phyloP scores from a whole-genome alignment of 2,113 vertebrate genomes.

The Sander vitreus region DNA sequence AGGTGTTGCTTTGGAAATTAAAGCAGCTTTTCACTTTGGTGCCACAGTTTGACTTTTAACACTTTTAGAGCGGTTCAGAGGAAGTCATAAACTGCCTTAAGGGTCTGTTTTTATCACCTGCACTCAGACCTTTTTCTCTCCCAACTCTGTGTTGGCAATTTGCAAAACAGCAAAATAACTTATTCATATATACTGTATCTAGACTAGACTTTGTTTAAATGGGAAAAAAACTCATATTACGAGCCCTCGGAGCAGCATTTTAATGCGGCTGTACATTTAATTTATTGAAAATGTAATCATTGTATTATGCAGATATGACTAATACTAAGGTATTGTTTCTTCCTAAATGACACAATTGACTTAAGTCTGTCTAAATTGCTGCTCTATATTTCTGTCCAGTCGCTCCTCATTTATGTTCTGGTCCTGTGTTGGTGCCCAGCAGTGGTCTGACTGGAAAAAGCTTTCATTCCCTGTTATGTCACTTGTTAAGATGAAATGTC shows the following conservation, averaged over 20 bases:
- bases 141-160: background rate
- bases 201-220: background rate
- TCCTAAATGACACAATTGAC: background rate
- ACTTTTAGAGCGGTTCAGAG: background rate
- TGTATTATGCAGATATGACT: background rate
- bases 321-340: background rate
- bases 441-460: background rate
- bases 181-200: background rate
- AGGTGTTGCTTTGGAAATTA: background rate
- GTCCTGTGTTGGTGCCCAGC: background rate
- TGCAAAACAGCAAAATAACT: background rate
- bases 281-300: background rate
- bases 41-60: background rate
- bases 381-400: background rate
- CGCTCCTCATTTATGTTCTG: conserved; percentile 12
- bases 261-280: background rate
- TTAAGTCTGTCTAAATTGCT: background rate
- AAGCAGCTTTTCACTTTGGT: conserved; percentile 20
- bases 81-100: background rate
- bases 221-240: background rate
- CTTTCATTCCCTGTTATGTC: conserved; percentile 5
- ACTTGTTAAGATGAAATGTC: conserved; percentile 20
- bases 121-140: background rate
- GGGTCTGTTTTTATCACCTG: conserved; percentile 5
- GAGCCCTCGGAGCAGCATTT: background rate